Percentiles rank a stretch among this genome's conserved stretches.
Conservation (phyloP, 2,888 invertebrate genomes). For the Eilema griseolum region DNA sequence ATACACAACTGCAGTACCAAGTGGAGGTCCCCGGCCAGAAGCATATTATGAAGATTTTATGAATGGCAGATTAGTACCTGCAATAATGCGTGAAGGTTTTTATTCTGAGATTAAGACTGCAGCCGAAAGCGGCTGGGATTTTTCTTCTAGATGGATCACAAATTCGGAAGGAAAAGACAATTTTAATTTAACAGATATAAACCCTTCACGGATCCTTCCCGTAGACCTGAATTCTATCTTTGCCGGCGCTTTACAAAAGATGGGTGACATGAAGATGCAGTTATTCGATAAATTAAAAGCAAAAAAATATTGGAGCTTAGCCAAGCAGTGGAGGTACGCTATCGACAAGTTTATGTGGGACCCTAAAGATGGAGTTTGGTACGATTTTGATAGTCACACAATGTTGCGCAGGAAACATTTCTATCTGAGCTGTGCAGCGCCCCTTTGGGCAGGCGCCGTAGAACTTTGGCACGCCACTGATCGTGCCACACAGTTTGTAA, state of each 20-base stretch:
- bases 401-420: constrained; percentile 88
- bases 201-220: constrained; percentile 90
- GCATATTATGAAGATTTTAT: constrained; percentile 90
- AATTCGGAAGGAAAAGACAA: constrained; percentile 83
- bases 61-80: constrained; percentile 79
- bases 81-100: constrained; percentile 82
- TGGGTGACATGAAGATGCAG: constrained; percentile 88
- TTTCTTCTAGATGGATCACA: constrained; percentile 93
- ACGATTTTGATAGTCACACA: constrained; percentile 90
- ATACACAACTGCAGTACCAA: constrained; percentile 83
- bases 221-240: constrained; percentile 94
- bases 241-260: constrained; percentile 89
- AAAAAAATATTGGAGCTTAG: constrained; percentile 86
- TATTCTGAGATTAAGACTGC: constrained; percentile 91
- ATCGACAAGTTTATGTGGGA: constrained; percentile 93
- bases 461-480: constrained; percentile 73
- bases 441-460: constrained; percentile 90
- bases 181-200: constrained; percentile 89
- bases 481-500: constrained; percentile 84
- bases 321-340: constrained; percentile 88
- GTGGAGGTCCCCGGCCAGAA: constrained; percentile 90
- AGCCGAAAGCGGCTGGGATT: constrained; percentile 96
- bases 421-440: constrained; percentile 91
- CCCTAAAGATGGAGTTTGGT: constrained; percentile 91
- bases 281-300: constrained; percentile 86